Conservation (phyloP, 1,140 invertebrate species). For the Belonocnema kinseyi region DNA sequence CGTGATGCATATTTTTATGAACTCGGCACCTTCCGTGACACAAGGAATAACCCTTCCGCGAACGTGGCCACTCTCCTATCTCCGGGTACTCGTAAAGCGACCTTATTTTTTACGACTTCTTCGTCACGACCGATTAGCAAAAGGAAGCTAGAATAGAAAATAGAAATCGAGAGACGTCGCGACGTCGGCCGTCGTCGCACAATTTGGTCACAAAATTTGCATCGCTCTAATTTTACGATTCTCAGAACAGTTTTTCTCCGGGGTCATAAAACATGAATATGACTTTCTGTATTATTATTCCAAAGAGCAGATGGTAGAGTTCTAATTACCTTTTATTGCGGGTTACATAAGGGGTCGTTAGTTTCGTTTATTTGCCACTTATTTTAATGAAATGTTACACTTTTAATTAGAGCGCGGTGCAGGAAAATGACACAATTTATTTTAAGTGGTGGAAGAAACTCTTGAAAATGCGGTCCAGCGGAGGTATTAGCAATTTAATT, state of each 20-base stretch:
- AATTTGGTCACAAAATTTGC: conserved; percentile 29
- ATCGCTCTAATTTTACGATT: conserved; percentile 24
- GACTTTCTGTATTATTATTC: not conserved
- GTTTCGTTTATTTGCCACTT: no score
- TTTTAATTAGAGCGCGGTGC: no score
- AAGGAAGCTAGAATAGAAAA: conserved; percentile 64
- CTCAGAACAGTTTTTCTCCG: not conserved
- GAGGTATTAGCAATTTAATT: no score
- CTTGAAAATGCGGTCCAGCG: no score
- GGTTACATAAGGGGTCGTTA: no score
- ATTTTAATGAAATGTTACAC: no score
- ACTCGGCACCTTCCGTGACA: conserved; percentile 72
- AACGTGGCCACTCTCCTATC: conserved; percentile 68
- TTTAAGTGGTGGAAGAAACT: no score
- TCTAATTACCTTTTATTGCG: no score
- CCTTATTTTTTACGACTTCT: conserved; percentile 71
- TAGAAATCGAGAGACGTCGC: conserved; percentile 60
- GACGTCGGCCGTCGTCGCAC: not conserved
- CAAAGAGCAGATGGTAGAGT: no score
- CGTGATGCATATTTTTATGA: conserved; percentile 73
- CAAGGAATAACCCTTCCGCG: conserved; percentile 68
- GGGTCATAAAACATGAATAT: conserved; percentile 20
- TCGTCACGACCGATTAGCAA: conserved; percentile 69
- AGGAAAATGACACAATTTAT: no score
- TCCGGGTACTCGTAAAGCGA: conserved; percentile 72